Conservation (phyloP, 2,888 invertebrate species). For the Sacculina carcini region DNA sequence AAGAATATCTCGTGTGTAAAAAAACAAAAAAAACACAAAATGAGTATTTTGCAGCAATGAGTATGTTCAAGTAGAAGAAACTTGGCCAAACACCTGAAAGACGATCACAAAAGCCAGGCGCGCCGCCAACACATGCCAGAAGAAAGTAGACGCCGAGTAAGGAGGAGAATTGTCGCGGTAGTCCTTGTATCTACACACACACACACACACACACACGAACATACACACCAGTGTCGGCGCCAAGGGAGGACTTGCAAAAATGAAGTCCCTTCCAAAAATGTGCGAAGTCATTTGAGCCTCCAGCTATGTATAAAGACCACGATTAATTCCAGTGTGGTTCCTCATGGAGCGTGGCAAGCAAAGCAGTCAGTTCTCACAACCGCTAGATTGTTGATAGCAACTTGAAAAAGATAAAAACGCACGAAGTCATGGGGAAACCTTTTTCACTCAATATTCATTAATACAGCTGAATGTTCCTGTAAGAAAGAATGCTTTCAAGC, state of each 20-base stretch:
- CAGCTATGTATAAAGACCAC: background rate
- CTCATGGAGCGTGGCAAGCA: too few relatives aligned
- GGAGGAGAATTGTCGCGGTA: conserved; percentile 34
- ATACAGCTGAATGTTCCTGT: too few relatives aligned
- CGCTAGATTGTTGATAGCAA: too few relatives aligned
- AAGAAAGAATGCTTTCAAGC: too few relatives aligned
- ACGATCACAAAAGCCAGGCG: conserved; percentile 70
- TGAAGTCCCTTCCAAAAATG: background rate
- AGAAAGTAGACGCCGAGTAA: conserved; percentile 44
- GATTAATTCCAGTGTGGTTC: background rate
- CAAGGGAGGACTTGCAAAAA: too few relatives aligned
- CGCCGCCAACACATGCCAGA: conserved; percentile 74
- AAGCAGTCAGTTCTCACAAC: background rate
- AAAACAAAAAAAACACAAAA: background rate
- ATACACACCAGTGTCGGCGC: too few relatives aligned
- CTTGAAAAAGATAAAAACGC: too few relatives aligned
- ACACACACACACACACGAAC: background rate
- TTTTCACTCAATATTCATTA: too few relatives aligned
- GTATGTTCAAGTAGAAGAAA: too few relatives aligned
- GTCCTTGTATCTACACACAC: conserved; percentile 48
- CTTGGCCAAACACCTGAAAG: conserved; percentile 85
- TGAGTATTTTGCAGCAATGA: too few relatives aligned
- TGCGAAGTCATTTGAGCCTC: background rate
- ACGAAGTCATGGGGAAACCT: too few relatives aligned
- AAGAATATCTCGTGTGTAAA: too few relatives aligned